phyloP scores from a whole-genome alignment of 1,140 invertebrate species.

The Bicyclus anynana region DNA sequence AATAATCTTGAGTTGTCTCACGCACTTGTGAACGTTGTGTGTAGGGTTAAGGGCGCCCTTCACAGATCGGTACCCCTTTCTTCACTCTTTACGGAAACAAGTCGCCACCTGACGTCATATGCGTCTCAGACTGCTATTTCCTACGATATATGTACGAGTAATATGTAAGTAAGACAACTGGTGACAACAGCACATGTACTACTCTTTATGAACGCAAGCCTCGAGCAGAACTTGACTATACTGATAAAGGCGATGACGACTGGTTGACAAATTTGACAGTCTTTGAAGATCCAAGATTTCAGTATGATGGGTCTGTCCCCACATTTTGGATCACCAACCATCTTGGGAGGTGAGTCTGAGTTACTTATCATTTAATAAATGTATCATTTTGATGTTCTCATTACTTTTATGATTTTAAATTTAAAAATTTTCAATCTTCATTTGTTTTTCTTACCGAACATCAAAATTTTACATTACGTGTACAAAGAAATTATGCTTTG shows the following conservation, averaged over 20 bases:
- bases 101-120: too few relatives aligned
- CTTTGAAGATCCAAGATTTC: constrained; percentile 29
- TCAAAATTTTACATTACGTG: constrained; percentile 8
- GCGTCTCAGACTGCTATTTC: too few relatives aligned
- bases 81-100: too few relatives aligned
- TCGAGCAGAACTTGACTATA: constrained; percentile 19
- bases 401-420: too few relatives aligned
- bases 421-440: too few relatives aligned
- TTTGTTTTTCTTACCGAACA: too few relatives aligned
- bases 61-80: too few relatives aligned
- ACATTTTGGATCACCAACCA: constrained; percentile 47
- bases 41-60: too few relatives aligned
- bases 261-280: constrained; percentile 28
- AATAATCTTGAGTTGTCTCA: too few relatives aligned
- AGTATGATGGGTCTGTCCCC: constrained; percentile 44
- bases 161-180: neutral
- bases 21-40: too few relatives aligned
- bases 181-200: neutral
- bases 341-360: constrained; percentile 51
- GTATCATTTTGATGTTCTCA: constrained; percentile 20
- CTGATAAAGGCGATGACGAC: constrained; percentile 10
- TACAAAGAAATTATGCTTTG: constrained; percentile 10
- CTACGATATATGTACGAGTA: too few relatives aligned
- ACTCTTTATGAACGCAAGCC: too few relatives aligned
- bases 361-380: constrained; percentile 24